Evolutionary conservation across 2,888 invertebrate genomes (phyloP).

Genomic region (Leistus spinibarbis): DNA sequence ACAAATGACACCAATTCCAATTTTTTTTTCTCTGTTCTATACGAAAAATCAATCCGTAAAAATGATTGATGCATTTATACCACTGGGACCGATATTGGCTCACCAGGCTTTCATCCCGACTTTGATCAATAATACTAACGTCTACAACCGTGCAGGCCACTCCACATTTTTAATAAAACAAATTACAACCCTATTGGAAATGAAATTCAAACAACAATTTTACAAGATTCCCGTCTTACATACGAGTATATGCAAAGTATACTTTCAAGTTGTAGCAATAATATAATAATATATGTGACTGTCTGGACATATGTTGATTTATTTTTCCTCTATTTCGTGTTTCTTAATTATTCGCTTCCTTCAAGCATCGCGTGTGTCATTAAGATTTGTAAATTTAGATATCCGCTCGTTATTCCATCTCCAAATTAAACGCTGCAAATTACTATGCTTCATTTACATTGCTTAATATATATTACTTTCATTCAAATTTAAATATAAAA

Average conservation of each 20-base stretch:
- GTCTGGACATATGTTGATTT: too few relatives aligned
- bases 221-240: neutral
- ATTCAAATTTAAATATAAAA: neutral
- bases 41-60: slow-evolving; percentile 6
- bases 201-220: too few relatives aligned
- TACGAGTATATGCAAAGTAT: neutral
- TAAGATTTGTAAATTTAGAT: neutral
- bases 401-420: neutral
- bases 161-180: neutral
- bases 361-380: neutral
- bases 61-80: slow-evolving; percentile 24
- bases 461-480: neutral
- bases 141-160: neutral
- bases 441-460: neutral
- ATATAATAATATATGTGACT: too few relatives aligned
- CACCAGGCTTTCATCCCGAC: neutral
- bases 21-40: neutral
- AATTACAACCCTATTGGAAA: too few relatives aligned
- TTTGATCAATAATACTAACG: neutral
- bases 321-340: neutral
- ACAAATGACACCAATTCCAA: slow-evolving; percentile 13
- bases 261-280: neutral
- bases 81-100: slow-evolving; percentile 5
- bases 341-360: neutral
- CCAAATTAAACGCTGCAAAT: neutral